A percentile compares a stretch with the other conserved stretches of the same genome.
phyloP scores from a whole-genome alignment of 1,140 invertebrate species.

The Leptinotarsa defecta region DNA sequence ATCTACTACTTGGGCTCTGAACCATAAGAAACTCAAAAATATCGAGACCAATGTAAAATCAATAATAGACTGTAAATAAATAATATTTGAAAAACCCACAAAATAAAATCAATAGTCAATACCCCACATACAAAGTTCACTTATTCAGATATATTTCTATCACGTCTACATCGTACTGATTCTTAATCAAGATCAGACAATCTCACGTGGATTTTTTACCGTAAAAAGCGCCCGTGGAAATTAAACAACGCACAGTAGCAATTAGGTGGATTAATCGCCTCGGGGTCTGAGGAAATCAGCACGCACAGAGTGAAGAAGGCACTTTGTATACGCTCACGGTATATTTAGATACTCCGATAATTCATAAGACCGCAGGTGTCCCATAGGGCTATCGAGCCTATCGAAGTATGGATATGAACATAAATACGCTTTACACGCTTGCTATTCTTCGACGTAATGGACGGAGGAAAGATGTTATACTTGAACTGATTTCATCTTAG shows the following conservation, averaged over 20 bases:
- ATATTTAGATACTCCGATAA: neutral
- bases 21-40: too few species aligned
- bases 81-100: too few species aligned
- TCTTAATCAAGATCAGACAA: neutral
- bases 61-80: too few species aligned
- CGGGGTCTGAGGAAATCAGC: constrained; percentile 2
- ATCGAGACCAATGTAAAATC: too few species aligned
- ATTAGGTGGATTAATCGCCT: neutral
- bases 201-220: neutral
- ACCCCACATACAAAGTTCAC: too few species aligned
- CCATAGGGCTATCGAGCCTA: neutral
- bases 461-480: neutral
- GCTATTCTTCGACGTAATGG: neutral
- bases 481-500: too few species aligned
- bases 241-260: neutral
- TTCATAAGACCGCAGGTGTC: neutral
- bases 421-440: neutral
- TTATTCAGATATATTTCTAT: neutral
- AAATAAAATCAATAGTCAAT: too few species aligned
- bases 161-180: neutral
- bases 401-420: neutral
- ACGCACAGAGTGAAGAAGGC: constrained; percentile 7
- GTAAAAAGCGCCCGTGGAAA: neutral
- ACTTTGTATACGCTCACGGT: neutral
- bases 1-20: too few species aligned